phyloP scores from a whole-genome alignment of 2,113 vertebrate species.

The Thymallus thymallus region DNA sequence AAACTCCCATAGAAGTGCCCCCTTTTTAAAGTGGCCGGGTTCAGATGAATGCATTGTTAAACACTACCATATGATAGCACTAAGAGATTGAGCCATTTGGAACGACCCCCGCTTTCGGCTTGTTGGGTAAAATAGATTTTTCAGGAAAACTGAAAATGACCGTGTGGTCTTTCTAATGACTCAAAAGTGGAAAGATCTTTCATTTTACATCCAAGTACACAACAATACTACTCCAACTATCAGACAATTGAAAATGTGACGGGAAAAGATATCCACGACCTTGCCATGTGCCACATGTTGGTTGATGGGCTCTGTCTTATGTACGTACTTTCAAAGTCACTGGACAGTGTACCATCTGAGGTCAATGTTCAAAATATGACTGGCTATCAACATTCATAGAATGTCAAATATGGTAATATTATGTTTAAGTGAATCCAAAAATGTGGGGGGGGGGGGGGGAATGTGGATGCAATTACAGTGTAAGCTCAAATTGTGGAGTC shows the following conservation, averaged over 20 bases:
- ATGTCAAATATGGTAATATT: constrained; percentile 46
- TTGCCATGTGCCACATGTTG: neutral
- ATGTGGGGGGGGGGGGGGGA: no score
- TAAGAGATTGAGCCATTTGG: constrained; percentile 60
- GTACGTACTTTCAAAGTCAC: constrained; percentile 49
- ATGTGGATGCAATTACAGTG: constrained; percentile 50
- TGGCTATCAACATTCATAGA: neutral
- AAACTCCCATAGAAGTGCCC: constrained; percentile 41
- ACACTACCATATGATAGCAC: constrained; percentile 66
- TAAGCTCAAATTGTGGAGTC: constrained; percentile 44
- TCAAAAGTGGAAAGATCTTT: constrained; percentile 67
- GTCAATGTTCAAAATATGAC: constrained; percentile 34
- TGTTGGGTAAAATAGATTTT: constrained; percentile 60
- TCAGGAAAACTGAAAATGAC: constrained; percentile 66
- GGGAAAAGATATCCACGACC: neutral
- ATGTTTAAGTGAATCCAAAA: constrained; percentile 48
- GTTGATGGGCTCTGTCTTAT: constrained; percentile 18
- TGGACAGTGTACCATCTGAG: constrained; percentile 52
- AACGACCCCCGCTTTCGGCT: constrained; percentile 53
- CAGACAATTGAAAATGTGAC: constrained; percentile 46
- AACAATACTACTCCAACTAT: constrained; percentile 45
- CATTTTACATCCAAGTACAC: constrained; percentile 58
- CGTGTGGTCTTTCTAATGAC: constrained; percentile 67
- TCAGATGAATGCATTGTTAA: constrained; percentile 69
- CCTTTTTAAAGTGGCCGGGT: constrained; percentile 44